A percentile compares a stretch with the other conserved stretches of the same genome.
Conservation (phyloP, 2,797 vertebrate genomes). For the Pseudochirops corinnae region DNA sequence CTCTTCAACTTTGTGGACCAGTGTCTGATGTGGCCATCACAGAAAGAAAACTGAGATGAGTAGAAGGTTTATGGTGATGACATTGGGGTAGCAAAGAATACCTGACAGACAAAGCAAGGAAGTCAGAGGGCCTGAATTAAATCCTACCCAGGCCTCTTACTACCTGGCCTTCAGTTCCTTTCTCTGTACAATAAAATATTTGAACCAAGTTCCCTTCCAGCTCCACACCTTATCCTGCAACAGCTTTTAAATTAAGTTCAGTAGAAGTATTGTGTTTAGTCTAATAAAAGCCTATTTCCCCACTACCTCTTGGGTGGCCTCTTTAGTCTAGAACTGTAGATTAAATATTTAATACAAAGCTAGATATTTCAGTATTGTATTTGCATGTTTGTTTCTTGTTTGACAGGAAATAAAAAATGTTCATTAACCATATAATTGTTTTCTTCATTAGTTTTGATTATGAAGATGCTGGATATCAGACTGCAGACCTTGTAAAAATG, state of each 20-base stretch:
- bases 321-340: slow-evolving; percentile 17
- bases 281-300: not conserved
- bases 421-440: slow-evolving; percentile 36
- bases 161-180: not conserved
- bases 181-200: not conserved
- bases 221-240: not conserved
- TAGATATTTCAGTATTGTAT: not conserved
- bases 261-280: not conserved
- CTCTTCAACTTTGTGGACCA: not conserved
- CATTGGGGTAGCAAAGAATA: not conserved
- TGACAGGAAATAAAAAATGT: not conserved
- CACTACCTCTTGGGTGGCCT: not conserved
- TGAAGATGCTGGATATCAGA: slow-evolving; percentile 94
- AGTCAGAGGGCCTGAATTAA: not conserved
- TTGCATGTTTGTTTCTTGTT: not conserved
- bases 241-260: not conserved
- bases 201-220: not conserved
- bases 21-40: not conserved
- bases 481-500: slow-evolving; percentile 94
- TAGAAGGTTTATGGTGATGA: not conserved
- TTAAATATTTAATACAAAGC: slow-evolving; percentile 22
- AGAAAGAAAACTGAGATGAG: not conserved
- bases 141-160: not conserved
- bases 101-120: not conserved
- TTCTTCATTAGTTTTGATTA: slow-evolving; percentile 93